Evolutionary conservation across 2,113 vertebrate species (phyloP).

Genomic region (Planiliza haematocheilus): DNA sequence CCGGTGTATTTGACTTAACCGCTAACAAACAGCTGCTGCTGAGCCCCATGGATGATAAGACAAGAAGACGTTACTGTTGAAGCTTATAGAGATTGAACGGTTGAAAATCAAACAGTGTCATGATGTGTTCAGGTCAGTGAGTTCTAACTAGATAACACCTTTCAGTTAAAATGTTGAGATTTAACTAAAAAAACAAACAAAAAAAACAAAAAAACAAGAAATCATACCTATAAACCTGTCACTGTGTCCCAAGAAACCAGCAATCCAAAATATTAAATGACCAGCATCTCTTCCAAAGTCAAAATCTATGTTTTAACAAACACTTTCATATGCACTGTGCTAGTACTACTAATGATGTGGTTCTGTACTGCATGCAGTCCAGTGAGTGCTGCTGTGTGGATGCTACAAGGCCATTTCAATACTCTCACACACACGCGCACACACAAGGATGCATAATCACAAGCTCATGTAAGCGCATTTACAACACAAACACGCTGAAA

Average conservation of each 20-base stretch:
- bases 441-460: slow-evolving; percentile 21
- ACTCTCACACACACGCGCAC: not conserved
- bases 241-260: not conserved
- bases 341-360: slow-evolving; percentile 34
- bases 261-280: not conserved
- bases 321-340: slow-evolving; percentile 20
- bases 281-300: slow-evolving; percentile 2
- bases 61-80: not conserved
- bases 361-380: slow-evolving; percentile 46
- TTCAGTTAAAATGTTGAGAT: not conserved
- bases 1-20: not conserved
- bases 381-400: slow-evolving; percentile 46
- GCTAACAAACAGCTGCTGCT: not conserved
- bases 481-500: slow-evolving; percentile 40
- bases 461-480: slow-evolving; percentile 40
- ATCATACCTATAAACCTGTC: not conserved
- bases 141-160: not conserved
- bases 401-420: slow-evolving; percentile 49
- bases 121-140: not conserved
- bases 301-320: slow-evolving; percentile 18
- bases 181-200: slow-evolving; percentile 1
- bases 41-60: not conserved
- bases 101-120: not conserved
- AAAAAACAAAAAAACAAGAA: not conserved
- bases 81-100: not conserved